A percentile compares a stretch with the other conserved stretches of the same genome.
phyloP scores from a whole-genome alignment of 1,140 invertebrate genomes.

The Pogonognathellus flavescens region DNA sequence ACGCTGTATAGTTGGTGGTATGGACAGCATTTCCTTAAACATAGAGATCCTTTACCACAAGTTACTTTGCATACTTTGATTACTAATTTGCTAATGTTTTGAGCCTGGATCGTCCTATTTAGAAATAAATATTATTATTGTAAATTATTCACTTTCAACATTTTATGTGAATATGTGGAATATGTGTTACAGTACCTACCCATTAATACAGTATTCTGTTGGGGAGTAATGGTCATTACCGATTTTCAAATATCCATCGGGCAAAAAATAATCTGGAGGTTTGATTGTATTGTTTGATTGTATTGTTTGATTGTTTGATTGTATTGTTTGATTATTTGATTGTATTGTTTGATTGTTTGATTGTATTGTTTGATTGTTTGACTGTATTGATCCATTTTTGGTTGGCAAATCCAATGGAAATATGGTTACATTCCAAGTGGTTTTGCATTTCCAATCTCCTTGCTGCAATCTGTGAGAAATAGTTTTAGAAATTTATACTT shows the following conservation, averaged over 20 bases:
- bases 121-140: too few species aligned
- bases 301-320: too few species aligned
- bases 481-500: too few species aligned
- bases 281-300: too few species aligned
- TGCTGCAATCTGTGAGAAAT: conserved; percentile 14
- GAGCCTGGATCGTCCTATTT: neutral
- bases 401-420: neutral
- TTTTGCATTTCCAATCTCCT: neutral
- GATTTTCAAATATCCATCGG: conserved; percentile 18
- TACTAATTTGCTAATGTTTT: neutral
- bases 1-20: neutral
- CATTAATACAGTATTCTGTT: conserved; percentile 6
- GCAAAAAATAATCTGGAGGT: neutral
- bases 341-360: too few species aligned
- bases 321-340: too few species aligned
- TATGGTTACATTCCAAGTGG: neutral
- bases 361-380: too few species aligned
- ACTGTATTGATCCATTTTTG: too few species aligned
- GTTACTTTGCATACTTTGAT: neutral
- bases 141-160: too few species aligned
- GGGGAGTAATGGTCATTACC: conserved; percentile 4
- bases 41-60: conserved; percentile 5
- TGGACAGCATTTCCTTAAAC: conserved; percentile 17
- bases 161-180: too few species aligned
- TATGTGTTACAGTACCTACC: too few species aligned